phyloP scores from a whole-genome alignment of 2,888 invertebrate species.

The Arrhopalites spinosus region DNA sequence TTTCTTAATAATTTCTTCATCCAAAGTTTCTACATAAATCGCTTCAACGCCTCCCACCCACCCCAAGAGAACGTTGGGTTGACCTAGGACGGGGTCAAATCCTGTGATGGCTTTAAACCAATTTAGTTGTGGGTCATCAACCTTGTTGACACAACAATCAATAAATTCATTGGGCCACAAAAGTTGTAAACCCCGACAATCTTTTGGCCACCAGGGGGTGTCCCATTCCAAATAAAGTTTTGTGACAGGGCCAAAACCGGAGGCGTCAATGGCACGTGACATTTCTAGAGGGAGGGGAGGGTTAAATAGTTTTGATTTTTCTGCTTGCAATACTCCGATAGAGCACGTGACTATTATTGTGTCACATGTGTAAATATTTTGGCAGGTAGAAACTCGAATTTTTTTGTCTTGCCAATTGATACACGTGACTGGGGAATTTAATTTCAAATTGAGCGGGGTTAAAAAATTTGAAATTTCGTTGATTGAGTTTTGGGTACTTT shows the following conservation, averaged over 20 bases:
- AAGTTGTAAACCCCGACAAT: slow-evolving; percentile 66
- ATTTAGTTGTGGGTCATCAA: too few species aligned
- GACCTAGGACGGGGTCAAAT: slow-evolving; percentile 66
- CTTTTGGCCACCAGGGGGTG: slow-evolving; percentile 66
- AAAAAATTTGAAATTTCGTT: slow-evolving; percentile 56
- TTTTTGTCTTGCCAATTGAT: slow-evolving; percentile 43
- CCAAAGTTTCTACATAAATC: slow-evolving; percentile 64
- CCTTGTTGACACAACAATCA: slow-evolving; percentile 47
- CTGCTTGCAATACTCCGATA: slow-evolving; percentile 67
- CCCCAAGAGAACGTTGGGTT: slow-evolving; percentile 65
- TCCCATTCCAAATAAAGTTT: slow-evolving; percentile 72
- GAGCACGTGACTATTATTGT: slow-evolving; percentile 69
- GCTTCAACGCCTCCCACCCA: slow-evolving; percentile 72
- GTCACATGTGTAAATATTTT: slow-evolving; percentile 31
- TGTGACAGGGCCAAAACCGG: slow-evolving; percentile 70
- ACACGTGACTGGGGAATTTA: slow-evolving; percentile 40
- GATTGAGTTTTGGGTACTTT: slow-evolving; percentile 64
- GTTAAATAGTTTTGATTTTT: slow-evolving; percentile 62
- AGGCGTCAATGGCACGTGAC: slow-evolving; percentile 62
- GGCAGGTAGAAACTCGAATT: too few species aligned
- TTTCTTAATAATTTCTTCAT: slow-evolving; percentile 62
- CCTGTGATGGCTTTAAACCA: slow-evolving; percentile 70
- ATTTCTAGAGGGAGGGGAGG: slow-evolving; percentile 65
- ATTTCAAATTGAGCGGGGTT: neutral
- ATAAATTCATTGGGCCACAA: slow-evolving; percentile 61